Percentiles rank a stretch among this genome's conserved stretches.
These are phyloP conservation scores for Manduca sexta DNA, from an alignment of 1,140 invertebrate species.

Conservation along the genomic window DNA sequence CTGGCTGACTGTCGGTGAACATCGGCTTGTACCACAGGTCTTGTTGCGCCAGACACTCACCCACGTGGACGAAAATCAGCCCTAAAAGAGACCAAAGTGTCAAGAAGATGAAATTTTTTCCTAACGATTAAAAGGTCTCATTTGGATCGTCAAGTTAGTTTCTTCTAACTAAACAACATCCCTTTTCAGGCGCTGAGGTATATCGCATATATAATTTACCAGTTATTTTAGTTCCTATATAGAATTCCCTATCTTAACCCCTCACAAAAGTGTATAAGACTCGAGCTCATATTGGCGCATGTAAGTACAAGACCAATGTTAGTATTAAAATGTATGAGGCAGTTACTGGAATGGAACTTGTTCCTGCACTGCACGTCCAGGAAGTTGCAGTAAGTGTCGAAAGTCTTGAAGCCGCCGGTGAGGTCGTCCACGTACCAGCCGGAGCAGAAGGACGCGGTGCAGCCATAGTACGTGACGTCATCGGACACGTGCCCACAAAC, in stretches of 20 bases:
- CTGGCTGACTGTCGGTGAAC: not conserved
- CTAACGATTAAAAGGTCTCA: too few species aligned
- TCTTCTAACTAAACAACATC: too few species aligned
- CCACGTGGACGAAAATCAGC: slow-evolving; percentile 18
- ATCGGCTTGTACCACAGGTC: not conserved
- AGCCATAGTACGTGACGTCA: slow-evolving; percentile 4
- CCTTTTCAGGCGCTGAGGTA: too few species aligned
- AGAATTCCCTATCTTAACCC: too few species aligned
- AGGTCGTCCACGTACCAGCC: slow-evolving; percentile 4
- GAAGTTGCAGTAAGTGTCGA: slow-evolving; percentile 25
- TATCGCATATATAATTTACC: too few species aligned
- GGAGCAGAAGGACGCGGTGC: not conserved
- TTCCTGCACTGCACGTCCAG: slow-evolving; percentile 19
- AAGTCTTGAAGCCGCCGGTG: slow-evolving; percentile 13
- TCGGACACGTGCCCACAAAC: slow-evolving; percentile 11
- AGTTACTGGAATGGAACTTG: not conserved
- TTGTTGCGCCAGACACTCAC: slow-evolving; percentile 1
- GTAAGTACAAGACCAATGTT: too few species aligned
- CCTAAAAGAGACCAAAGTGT: slow-evolving; percentile 11
- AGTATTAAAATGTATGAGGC: not conserved
- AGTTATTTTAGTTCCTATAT: too few species aligned
- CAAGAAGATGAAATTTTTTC: too few species aligned
- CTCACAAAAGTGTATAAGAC: too few species aligned
- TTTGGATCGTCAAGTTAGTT: too few species aligned
- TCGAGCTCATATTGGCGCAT: too few species aligned